A percentile compares a stretch with the other conserved stretches of the same genome.
Conservation (phyloP, 2,797 vertebrate genomes). For the Premnoplex brunnescens region DNA sequence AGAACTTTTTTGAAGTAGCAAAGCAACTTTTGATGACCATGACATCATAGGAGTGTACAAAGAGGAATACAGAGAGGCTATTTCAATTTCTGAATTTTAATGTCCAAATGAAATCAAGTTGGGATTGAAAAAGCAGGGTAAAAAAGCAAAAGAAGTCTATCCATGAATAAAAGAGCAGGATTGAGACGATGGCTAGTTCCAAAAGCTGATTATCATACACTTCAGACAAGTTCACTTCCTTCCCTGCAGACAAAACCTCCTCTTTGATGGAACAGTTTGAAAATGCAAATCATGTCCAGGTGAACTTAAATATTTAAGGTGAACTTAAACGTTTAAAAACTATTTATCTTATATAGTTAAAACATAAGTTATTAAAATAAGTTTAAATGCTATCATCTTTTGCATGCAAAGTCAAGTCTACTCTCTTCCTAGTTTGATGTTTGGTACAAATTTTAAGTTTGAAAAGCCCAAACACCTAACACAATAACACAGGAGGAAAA, state of each 20-base stretch:
- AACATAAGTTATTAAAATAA: background rate
- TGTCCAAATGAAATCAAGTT: background rate
- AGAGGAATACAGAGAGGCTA: background rate
- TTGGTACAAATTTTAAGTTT: background rate
- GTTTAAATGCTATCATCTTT: background rate
- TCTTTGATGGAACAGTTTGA: slow-evolving; percentile 9
- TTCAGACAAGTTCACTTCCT: slow-evolving; percentile 44
- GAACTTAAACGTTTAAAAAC: background rate
- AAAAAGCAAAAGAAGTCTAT: background rate
- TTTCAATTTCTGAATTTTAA: slow-evolving; percentile 16
- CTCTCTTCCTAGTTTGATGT: background rate
- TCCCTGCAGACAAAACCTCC: background rate
- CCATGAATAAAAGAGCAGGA: background rate
- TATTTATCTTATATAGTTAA: background rate
- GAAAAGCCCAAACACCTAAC: background rate
- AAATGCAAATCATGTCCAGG: slow-evolving; percentile 17
- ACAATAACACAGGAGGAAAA: background rate
- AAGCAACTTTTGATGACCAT: background rate
- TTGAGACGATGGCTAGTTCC: background rate
- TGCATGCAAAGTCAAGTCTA: background rate
- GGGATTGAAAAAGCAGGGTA: background rate
- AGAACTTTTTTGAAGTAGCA: background rate
- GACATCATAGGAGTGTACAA: background rate
- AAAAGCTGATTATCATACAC: slow-evolving; percentile 21
- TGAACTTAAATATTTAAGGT: slow-evolving; percentile 13